Percentiles rank a stretch among this genome's conserved stretches.
These are phyloP conservation scores for Pygoscelis antarcticus DNA, from an alignment of 2,113 vertebrate species.

Conservation along the genomic window DNA sequence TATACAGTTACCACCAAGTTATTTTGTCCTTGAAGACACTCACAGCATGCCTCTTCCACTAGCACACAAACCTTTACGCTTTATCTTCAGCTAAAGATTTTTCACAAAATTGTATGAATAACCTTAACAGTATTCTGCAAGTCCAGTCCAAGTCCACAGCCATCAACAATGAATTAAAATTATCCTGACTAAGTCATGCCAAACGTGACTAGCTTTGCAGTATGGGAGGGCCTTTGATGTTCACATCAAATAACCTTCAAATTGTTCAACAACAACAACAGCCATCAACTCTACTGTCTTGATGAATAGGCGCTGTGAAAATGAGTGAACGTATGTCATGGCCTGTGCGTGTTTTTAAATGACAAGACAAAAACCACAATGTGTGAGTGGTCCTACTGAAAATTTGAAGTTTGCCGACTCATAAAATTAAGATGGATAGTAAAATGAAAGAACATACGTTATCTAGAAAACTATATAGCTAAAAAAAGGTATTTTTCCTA, in stretches of 20 bases:
- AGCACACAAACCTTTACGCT: neutral
- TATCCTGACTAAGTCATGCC: neutral
- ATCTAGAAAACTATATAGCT: neutral
- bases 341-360: neutral
- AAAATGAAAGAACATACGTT: rapidly evolving
- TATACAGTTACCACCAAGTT: neutral
- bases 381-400: neutral
- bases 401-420: neutral
- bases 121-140: neutral
- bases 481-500: neutral
- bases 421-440: neutral
- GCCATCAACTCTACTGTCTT: neutral
- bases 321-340: rapidly evolving
- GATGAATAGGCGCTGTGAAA: neutral
- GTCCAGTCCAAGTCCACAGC: neutral
- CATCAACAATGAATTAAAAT: neutral
- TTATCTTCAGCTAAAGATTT: neutral
- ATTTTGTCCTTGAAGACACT: neutral
- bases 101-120: neutral
- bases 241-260: neutral
- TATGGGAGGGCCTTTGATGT: neutral
- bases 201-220: neutral
- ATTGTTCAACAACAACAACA: neutral
- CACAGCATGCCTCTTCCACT: neutral
- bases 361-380: neutral